A percentile compares a stretch with the other conserved stretches of the same genome.
Conservation (phyloP, 1,140 invertebrate genomes). For the Drosophila ohnishii region DNA sequence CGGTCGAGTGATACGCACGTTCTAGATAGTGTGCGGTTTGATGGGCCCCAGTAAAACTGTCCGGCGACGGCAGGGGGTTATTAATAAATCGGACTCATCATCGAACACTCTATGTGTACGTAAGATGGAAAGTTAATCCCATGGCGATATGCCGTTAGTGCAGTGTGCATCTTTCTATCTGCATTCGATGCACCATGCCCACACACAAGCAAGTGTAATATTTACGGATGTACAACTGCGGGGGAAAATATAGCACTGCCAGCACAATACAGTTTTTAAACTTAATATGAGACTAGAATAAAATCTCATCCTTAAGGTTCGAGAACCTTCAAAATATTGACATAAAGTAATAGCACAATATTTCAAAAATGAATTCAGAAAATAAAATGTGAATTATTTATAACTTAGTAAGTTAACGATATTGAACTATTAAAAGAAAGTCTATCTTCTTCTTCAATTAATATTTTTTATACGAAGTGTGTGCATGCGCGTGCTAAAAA, state of each 20-base stretch:
- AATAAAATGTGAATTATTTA: neutral
- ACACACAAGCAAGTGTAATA: constrained; percentile 13
- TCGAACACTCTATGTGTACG: neutral
- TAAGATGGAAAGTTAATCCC: constrained; percentile 20
- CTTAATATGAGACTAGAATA: no score
- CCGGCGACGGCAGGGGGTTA: constrained; percentile 15
- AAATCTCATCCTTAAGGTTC: no score
- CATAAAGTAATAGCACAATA: no score
- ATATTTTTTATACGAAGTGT: constrained; percentile 35
- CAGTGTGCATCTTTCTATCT: constrained; percentile 29
- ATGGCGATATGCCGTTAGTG: neutral
- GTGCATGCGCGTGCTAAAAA: constrained; percentile 48
- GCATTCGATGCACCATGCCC: constrained; percentile 17
- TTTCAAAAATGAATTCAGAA: neutral
- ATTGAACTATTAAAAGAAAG: neutral
- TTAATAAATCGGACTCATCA: constrained; percentile 29
- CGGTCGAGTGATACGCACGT: constrained; percentile 41
- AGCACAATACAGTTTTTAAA: neutral
- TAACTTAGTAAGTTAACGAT: neutral
- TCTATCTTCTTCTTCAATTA: neutral
- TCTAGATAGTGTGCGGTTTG: constrained; percentile 34
- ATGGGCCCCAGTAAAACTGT: neutral
- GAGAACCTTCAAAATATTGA: no score
- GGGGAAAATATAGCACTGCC: neutral
- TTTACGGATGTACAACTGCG: neutral